phyloP scores from a whole-genome alignment of 1,140 invertebrate genomes.

The Drosophila pandora region DNA sequence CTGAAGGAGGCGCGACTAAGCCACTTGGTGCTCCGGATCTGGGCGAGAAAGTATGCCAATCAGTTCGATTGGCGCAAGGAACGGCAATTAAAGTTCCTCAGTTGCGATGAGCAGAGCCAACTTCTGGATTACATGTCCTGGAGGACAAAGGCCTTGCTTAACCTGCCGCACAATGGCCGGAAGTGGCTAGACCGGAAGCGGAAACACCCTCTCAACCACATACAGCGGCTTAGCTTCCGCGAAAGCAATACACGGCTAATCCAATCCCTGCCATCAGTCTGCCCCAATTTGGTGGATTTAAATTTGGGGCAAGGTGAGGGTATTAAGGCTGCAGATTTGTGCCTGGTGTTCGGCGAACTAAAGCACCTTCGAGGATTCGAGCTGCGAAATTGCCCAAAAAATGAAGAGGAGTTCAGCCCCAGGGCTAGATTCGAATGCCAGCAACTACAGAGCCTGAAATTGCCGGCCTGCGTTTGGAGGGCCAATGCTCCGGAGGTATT shows the following conservation, averaged over 20 bases:
- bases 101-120: slow-evolving; percentile 32
- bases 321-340: slow-evolving; percentile 22
- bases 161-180: slow-evolving; percentile 20
- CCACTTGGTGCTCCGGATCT: slow-evolving; percentile 47
- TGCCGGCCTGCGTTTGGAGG: slow-evolving; percentile 60
- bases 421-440: slow-evolving; percentile 19
- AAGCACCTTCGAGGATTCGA: slow-evolving; percentile 34
- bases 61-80: slow-evolving; percentile 49
- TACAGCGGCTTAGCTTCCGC: slow-evolving; percentile 45
- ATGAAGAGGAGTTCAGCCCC: slow-evolving; percentile 1
- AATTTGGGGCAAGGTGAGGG: slow-evolving; percentile 22
- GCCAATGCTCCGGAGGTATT: slow-evolving; percentile 38
- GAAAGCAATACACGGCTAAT: slow-evolving; percentile 24
- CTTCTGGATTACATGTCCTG: slow-evolving; percentile 39
- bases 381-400: slow-evolving; percentile 9
- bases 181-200: slow-evolving; percentile 18
- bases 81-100: slow-evolving; percentile 41
- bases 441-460: slow-evolving; percentile 42
- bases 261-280: slow-evolving; percentile 25
- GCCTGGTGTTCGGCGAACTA: slow-evolving; percentile 23
- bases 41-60: slow-evolving; percentile 46
- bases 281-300: slow-evolving; percentile 44
- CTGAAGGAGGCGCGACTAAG: slow-evolving; percentile 37
- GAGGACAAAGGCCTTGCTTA: slow-evolving; percentile 46
- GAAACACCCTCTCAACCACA: slow-evolving; percentile 1